Percentiles rank a stretch among this genome's conserved stretches.
phyloP scores from a whole-genome alignment of 2,797 vertebrate species.

The Sebastes elongatus region DNA sequence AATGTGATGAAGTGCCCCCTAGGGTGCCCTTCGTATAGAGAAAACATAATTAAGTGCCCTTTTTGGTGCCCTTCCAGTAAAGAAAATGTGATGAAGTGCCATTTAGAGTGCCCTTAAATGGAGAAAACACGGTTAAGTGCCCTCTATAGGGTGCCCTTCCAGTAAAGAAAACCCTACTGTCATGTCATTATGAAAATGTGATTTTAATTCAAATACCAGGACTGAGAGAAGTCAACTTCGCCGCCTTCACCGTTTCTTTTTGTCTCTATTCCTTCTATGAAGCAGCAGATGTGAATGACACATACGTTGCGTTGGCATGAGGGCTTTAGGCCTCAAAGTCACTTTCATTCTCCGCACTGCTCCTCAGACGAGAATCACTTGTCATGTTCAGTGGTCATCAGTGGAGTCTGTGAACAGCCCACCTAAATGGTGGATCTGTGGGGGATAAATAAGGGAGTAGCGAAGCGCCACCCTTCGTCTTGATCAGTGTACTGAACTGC shows the following conservation, averaged over 20 bases:
- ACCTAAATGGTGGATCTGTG: constrained; percentile 2
- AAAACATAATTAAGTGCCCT: no score
- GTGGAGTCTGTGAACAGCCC: constrained; percentile 10
- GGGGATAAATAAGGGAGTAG: background rate
- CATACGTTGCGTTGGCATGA: constrained; percentile 13
- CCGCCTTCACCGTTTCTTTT: background rate
- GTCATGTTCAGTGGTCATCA: constrained; percentile 57
- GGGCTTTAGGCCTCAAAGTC: constrained; percentile 48
- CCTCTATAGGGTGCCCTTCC: no score
- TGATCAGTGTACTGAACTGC: background rate
- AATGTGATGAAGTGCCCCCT: no score
- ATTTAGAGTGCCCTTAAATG: no score
- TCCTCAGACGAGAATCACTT: constrained; percentile 41
- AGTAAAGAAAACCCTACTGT: background rate
- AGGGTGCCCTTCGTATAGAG: no score
- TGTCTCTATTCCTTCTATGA: background rate
- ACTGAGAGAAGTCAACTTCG: constrained; percentile 5
- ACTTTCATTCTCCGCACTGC: constrained; percentile 35
- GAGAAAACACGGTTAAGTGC: no score
- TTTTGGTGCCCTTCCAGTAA: no score
- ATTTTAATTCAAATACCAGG: background rate
- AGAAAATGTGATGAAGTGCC: no score
- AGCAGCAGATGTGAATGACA: constrained; percentile 43
- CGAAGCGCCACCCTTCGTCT: background rate
- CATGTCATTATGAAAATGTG: background rate